Base-by-base conservation (phyloP, 2,888 invertebrate genomes). In the Psylliodes chrysocephalus region DNA sequence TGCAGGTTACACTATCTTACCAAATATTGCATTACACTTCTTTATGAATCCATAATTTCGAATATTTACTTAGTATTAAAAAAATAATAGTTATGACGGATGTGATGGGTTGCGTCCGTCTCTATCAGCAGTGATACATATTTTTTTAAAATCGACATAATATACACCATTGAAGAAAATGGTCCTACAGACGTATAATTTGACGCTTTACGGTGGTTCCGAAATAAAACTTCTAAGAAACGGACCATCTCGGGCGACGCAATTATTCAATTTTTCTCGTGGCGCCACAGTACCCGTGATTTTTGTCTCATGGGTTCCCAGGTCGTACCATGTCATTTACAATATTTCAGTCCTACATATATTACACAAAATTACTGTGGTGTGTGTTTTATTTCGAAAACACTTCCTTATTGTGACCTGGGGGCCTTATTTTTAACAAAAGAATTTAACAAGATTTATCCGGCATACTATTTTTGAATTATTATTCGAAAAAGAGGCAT, bases 261-360 rank as follows among this genome's bases (percentile, higher is more conserved):
- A 59, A 49, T 51, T 51, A 59, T 49, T 51, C 49, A 40, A 59
- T 59, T 35, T 7, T 10, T 59, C 35, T 17, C 2, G 49, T 28
- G 59, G 59, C 59, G 59, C 59, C 59, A 40, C 47, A 25, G 49
- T 59, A 59, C 57, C 59, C 51, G 46, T 46, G 59, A 59, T 59
- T 49, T 55, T 49, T 59, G 59, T 59, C 59, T 59, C 49, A 3
- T 59, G 12, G 12, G 19, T 51, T 40, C n/a, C 40, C 22, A 55
- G 44, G 55, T 56, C 46, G 46, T 33, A 59, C 38, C 49, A 18
- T 59, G 59, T 59, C 59, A 59, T 59, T 59, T 57, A 18, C 46
- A 12, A 46, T 47, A 46, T 57, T 56, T 22, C 25, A 17, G 49
- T 38, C 59, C 59, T 49, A 59, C 59, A 59, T 59, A 59, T 57